Percentiles rank a stretch among this genome's conserved stretches.
Evolutionary conservation across 2,888 invertebrate genomes (phyloP).

Genomic region (Drosophila borealis): DNA sequence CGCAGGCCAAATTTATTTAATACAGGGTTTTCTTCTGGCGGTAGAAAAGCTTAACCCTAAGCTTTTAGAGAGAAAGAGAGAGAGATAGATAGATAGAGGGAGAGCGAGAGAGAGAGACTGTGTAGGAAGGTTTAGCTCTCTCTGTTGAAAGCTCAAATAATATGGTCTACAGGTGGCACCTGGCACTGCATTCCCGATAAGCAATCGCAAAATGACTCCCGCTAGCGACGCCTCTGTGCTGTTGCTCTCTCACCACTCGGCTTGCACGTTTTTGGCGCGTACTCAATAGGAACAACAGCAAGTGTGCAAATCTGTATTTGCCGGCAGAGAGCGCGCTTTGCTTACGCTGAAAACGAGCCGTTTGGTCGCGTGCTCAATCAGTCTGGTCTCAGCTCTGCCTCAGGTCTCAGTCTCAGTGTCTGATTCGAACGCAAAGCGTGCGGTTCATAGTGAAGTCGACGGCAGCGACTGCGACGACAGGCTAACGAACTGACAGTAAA

Average conservation of each 20-base stretch:
- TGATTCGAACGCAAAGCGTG: conserved; percentile 63
- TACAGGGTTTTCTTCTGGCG: not conserved
- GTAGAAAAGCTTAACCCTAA: conserved; percentile 11
- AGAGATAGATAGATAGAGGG: too few relatives aligned
- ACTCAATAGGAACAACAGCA: conserved; percentile 54
- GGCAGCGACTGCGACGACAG: conserved; percentile 18
- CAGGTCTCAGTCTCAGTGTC: conserved; percentile 38
- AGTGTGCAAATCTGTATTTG: conserved; percentile 42
- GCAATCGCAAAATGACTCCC: not conserved
- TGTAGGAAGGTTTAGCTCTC: not conserved
- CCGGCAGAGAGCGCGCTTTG: conserved; percentile 55
- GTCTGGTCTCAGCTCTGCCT: conserved; percentile 2
- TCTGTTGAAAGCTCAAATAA: conserved; percentile 3
- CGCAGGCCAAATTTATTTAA: not conserved
- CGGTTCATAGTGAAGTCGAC: conserved; percentile 53
- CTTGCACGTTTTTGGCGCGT: conserved; percentile 69
- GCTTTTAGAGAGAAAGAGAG: conserved; percentile 6
- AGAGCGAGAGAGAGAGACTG: not conserved
- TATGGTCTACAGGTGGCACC: conserved; percentile 46
- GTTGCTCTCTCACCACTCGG: conserved; percentile 31
- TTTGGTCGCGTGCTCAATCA: conserved; percentile 29
- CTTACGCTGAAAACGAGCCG: conserved; percentile 23
- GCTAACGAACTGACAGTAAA: conserved; percentile 39
- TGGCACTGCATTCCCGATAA: not conserved
- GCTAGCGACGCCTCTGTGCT: conserved; percentile 33